These are phyloP conservation scores for Aplysia californica DNA, from an alignment of 1,140 invertebrate genomes.

Conservation along the genomic window DNA sequence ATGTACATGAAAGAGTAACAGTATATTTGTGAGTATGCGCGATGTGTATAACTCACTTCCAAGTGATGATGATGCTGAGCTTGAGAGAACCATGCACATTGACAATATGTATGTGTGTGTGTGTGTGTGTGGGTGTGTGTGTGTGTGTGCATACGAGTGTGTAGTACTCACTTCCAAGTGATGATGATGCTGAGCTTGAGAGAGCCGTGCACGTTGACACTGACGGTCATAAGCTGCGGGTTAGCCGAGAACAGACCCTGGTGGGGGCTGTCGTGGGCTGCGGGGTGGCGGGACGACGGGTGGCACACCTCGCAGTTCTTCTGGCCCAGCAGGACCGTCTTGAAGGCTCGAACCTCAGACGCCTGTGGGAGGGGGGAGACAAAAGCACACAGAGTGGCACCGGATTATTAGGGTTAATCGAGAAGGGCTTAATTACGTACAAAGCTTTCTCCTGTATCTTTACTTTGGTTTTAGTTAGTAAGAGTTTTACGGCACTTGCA, in stretches of 20 bases:
- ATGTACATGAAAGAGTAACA: too few relatives aligned
- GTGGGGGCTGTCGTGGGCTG: background rate
- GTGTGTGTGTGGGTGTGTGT: too few relatives aligned
- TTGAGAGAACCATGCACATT: constrained; percentile 66
- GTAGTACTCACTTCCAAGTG: constrained; percentile 74
- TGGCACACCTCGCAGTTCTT: constrained; percentile 73
- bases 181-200: constrained; percentile 75
- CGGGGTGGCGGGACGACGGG: constrained; percentile 19
- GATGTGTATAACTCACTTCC: constrained; percentile 76
- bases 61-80: constrained; percentile 74
- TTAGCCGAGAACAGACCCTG: constrained; percentile 74
- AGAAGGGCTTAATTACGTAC: too few relatives aligned
- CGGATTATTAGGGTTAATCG: too few relatives aligned
- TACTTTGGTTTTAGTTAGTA: too few relatives aligned
- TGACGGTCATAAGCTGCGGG: constrained; percentile 77
- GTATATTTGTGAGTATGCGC: too few relatives aligned
- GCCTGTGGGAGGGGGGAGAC: constrained; percentile 65
- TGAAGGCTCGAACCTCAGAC: constrained; percentile 70
- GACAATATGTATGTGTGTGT: too few relatives aligned
- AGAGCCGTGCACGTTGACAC: constrained; percentile 75
- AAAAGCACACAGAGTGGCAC: too few relatives aligned
- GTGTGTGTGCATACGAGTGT: background rate
- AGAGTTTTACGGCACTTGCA: too few relatives aligned
- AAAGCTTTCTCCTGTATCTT: too few relatives aligned
- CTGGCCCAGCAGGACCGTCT: constrained; percentile 71